These are phyloP conservation scores for Epinephelus moara DNA, from an alignment of 2,113 vertebrate genomes.

Conservation along the genomic window DNA sequence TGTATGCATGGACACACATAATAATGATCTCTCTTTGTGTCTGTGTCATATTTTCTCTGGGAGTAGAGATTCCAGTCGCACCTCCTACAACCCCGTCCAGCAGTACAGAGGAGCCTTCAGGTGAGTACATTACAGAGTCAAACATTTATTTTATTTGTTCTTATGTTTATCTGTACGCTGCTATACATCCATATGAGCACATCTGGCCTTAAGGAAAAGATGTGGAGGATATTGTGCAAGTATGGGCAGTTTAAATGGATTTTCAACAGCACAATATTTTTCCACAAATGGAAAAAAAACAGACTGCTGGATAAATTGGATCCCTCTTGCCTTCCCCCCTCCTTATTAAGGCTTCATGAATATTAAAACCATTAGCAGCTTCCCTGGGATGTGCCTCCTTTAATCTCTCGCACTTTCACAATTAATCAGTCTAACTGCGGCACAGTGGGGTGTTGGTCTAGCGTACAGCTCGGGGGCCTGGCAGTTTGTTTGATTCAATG, in stretches of 20 bases:
- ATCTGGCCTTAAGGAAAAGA: background rate
- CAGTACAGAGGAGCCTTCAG: constrained; percentile 93
- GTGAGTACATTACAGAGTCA: constrained; percentile 78
- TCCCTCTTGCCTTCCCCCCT: constrained; percentile 66
- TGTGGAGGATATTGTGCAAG: constrained; percentile 14
- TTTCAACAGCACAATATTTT: constrained; percentile 45
- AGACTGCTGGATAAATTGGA: constrained; percentile 66
- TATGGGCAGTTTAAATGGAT: background rate
- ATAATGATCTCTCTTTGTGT: constrained; percentile 48
- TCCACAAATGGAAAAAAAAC: constrained; percentile 39
- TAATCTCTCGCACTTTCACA: constrained; percentile 79
- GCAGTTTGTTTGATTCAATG: constrained; percentile 61
- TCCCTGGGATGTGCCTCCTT: constrained; percentile 70
- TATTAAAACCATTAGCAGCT: constrained; percentile 77
- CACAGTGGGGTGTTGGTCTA: constrained; percentile 72
- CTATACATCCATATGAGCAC: constrained; percentile 4
- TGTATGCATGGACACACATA: background rate
- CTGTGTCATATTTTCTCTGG: constrained; percentile 44
- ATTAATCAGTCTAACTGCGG: constrained; percentile 79
- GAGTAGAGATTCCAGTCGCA: constrained; percentile 93
- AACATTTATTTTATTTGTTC: background rate
- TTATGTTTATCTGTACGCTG: background rate
- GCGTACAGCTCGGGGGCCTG: constrained; percentile 19
- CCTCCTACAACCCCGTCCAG: constrained; percentile 91
- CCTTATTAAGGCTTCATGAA: constrained; percentile 75